Evolutionary conservation across 2,888 invertebrate genomes (phyloP), one percentile per base, ranked within the genome.

Genomic region (Acanthosepion esculentum): DNA sequence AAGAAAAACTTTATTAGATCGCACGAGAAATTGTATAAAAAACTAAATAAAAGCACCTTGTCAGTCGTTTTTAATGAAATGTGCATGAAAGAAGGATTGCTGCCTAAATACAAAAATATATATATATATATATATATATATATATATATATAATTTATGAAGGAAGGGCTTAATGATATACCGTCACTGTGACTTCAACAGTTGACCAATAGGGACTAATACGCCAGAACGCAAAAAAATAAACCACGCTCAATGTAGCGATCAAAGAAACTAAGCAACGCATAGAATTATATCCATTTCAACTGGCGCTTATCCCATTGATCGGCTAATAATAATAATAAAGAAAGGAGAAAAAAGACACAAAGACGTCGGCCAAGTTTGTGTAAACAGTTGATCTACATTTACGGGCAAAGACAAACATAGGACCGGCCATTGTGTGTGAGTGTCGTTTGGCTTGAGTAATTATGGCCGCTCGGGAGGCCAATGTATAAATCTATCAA

Each of bases 401-500:
- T 78, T 78, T n/a, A n/a, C n/a, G 23, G 78, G n/a, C 78, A 78
- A 78, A 33, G 78, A 78, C n/a, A 78, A 78, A 78, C 78, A 78
- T 12, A 33, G 78, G 78, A 78, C 33, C 78, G 78, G 78, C 78
- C 78, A 78, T 78, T 78, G 78, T 78, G 78, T 78, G 78, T 78
- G n/a, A 78, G 78, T 78, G n/a, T 33, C 78, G 78, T 78, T 78
- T 78, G 78, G 78, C 78, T n/a, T 78, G 78, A 78, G 78, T 78
- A 78, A 78, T 78, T 78, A 78, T 78, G 78, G 78, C n/a, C 33
- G 33, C 78, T 78, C 78, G 33, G 78, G 78, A 41, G n/a, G 78
- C 78, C 78, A 78, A 8, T 15, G 23, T 78, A 78, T n/a, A 78
- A n/a, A 78, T 78, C 78, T 15, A n/a, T 78, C 78, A n/a, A n/a